Evolutionary conservation across 2,888 invertebrate species (phyloP).

Genomic region (Apamea epomidion): DNA sequence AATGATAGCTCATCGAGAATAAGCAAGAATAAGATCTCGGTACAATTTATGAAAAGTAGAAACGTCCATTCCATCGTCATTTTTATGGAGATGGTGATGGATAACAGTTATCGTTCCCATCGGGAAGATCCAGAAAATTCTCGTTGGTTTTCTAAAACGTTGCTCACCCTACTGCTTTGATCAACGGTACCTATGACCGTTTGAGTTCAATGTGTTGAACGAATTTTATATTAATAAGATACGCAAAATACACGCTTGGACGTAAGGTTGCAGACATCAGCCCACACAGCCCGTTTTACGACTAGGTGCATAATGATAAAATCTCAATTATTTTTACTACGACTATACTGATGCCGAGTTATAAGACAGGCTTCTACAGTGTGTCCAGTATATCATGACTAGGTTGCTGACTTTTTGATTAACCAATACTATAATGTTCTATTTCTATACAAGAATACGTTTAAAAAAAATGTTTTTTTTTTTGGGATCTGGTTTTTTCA

Average conservation of each 20-base stretch:
- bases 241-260: background rate
- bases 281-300: background rate
- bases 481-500: too few species aligned
- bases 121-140: background rate
- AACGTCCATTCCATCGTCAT: background rate
- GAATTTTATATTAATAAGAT: background rate
- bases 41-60: background rate
- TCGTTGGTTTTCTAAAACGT: background rate
- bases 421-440: too few species aligned
- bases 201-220: background rate
- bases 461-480: too few species aligned
- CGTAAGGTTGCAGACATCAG: background rate
- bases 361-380: background rate
- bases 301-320: background rate
- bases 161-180: background rate
- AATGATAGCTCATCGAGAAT: constrained; percentile 5
- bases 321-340: background rate
- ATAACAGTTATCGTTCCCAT: background rate
- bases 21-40: constrained; percentile 5
- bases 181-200: background rate
- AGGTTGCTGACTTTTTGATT: background rate
- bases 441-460: too few species aligned
- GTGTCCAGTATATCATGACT: background rate
- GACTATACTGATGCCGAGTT: background rate
- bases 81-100: background rate